phyloP scores from a whole-genome alignment of 2,888 invertebrate genomes.

The Meliscaeva auricollis region DNA sequence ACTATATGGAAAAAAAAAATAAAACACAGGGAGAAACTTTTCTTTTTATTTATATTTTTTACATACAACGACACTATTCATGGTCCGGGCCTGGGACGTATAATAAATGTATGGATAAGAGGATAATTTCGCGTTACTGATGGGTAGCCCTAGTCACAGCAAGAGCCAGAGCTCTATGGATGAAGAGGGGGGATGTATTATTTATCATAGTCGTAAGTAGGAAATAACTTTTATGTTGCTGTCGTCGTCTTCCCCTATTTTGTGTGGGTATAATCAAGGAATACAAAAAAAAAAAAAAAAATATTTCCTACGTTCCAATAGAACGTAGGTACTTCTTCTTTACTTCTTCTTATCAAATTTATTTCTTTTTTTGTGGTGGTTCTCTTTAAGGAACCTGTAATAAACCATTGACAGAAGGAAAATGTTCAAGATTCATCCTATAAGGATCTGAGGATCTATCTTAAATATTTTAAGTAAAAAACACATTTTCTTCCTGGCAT shows the following conservation, averaged over 20 bases:
- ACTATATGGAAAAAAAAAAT: neutral
- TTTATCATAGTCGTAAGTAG: constrained; percentile 66
- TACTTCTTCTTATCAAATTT: constrained; percentile 42
- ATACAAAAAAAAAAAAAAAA: too few species aligned
- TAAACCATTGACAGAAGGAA: neutral
- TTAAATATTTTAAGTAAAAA: neutral
- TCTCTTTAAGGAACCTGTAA: neutral
- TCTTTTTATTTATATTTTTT: constrained; percentile 11
- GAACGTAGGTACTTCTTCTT: constrained; percentile 31
- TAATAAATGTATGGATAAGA: constrained; percentile 22
- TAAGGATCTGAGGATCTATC: neutral
- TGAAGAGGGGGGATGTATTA: constrained; percentile 11
- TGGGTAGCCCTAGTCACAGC: neutral
- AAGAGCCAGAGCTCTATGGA: neutral
- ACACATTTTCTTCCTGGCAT: too few species aligned
- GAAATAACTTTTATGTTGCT: constrained; percentile 62
- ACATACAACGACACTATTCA: constrained; percentile 9
- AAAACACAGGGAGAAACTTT: too few species aligned
- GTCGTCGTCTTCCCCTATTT: constrained; percentile 44
- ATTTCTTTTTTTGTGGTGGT: neutral
- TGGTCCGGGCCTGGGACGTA: neutral
- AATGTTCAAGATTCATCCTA: neutral
- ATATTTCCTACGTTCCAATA: neutral
- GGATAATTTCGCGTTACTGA: constrained; percentile 36
- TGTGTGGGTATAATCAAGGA: constrained; percentile 32